phyloP scores from a whole-genome alignment of 2,888 invertebrate genomes.

The Catocala nupta region DNA sequence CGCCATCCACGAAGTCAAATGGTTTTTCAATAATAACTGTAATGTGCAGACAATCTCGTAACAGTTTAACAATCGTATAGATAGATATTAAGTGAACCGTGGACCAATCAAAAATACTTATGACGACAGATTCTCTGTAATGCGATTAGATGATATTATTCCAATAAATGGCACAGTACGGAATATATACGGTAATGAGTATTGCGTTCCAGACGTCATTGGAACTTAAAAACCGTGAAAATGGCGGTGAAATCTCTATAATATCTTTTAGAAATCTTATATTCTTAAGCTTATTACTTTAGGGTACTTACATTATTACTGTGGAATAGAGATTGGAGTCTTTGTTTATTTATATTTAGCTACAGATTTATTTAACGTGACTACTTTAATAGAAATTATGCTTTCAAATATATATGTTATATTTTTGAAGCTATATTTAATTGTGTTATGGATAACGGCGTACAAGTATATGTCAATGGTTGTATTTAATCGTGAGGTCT shows the following conservation, averaged over 20 bases:
- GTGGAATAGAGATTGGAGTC: too few species aligned
- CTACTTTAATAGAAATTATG: too few species aligned
- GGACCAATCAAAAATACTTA: background rate
- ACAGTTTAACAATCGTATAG: too few species aligned
- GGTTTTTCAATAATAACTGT: too few species aligned
- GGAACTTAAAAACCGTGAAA: slow-evolving; percentile 4
- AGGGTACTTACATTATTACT: background rate
- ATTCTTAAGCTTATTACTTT: background rate
- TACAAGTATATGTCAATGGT: too few species aligned
- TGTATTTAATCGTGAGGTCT: too few species aligned
- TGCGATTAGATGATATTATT: background rate
- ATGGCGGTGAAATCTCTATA: background rate
- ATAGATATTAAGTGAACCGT: background rate
- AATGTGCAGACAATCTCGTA: too few species aligned
- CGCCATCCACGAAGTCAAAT: too few species aligned
- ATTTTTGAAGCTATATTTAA: too few species aligned
- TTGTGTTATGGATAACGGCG: too few species aligned
- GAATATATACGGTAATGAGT: background rate
- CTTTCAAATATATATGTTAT: too few species aligned
- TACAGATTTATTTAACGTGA: background rate
- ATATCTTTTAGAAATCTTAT: background rate
- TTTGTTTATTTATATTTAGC: too few species aligned
- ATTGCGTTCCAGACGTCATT: background rate
- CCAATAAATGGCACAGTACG: background rate
- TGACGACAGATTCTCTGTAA: background rate